Evolutionary conservation across 2,888 invertebrate genomes (phyloP), one percentile per base, ranked within the genome.

Genomic region (Megamerina dolium): DNA sequence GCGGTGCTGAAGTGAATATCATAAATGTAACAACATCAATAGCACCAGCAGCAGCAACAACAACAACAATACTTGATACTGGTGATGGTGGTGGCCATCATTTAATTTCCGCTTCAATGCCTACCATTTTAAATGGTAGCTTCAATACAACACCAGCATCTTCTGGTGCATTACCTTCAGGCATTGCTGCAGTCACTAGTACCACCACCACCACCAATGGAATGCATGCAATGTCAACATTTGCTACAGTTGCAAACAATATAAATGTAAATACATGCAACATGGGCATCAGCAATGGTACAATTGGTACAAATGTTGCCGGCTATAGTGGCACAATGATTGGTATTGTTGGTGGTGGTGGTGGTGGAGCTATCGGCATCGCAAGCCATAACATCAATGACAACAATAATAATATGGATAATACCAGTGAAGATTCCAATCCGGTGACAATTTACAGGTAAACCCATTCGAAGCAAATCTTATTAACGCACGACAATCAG

Each of bases 391-490:
- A 81, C 70, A 80, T 77, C 72, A 77, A 78, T 66, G 76, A 81
- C 70, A 80, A 77, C 72, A 81, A 81, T 73, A 81, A 81, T 64
- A 80, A 80, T 63, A 81, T 80, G 66, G 86, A 87, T 77, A 87
- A 85, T 79, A 83, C 80, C 72, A 85, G 86, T 78, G 86, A 87
- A 72, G 86, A 87, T 76, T 86, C 86, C 73, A 86, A 83, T 75
- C 83, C 86, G 71, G 83, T 87, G 74, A 87, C 88, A 59, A 88
- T 89, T 74, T 89, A 89, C 81, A 86, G 89, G 89, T 88, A 84
- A 66, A 49, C 9, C 29, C n/a, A 38, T 27, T 17, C 12, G 17
- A 23, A 37, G 16, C 12, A 12, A 17, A 29, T 17, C 10, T 19
- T 36, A 38, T 20, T 23, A 14, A 27, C n/a, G 17, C 17, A 19